Base-by-base conservation (phyloP, 2,888 invertebrate species). In the Drosophila ustulata region DNA sequence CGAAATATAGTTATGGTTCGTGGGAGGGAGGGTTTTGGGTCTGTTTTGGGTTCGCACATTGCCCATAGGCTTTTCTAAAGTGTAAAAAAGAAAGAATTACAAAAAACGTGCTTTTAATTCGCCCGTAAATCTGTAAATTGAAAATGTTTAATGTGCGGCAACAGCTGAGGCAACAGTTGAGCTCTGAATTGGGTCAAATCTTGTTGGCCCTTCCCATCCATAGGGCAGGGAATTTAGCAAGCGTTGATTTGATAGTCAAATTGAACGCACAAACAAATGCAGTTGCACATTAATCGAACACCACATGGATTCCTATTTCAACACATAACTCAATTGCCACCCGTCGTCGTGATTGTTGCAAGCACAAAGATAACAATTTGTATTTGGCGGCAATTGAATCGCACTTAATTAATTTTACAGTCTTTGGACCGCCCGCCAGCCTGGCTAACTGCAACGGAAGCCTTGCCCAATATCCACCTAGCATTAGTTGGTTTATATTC, bases 401-500 rank as follows among this genome's bases (percentile, higher is more conserved):
- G 72, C 89, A 85, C 89, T 87, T 67, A 79, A 85, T 85, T 85
- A 78, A 83, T 75, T 87, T 81, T 70, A 79, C 46, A 46, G 51
- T 65, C 62, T 13, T 32, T 56, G 45, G 51, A 63, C 61, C 53
- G 49, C 78, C 65, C 52, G 68, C 62, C 51, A 32, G 57, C 5
- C 25, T 5, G 34, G 3, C 25, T 8, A 8, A 9, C 11, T 18
- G 37, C 18, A 52, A 46, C 55, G 50, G 43, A 71, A 78, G 64
- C 59, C 64, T 64, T 66, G 66, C 81, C 68, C 77, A 83, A 80
- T 77, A 64, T 68, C 41, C 53, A 47, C 18, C 46, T 7, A 18
- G 13, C 8, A 37, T 47, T 34, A 56, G 49, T 49, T 46, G 23
- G 23, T 39, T 49, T 75, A 65, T 62, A 66, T 64, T 64, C 28